These are phyloP conservation scores for Boloria euphrosyne DNA, from an alignment of 2,888 invertebrate species.

Conservation along the genomic window DNA sequence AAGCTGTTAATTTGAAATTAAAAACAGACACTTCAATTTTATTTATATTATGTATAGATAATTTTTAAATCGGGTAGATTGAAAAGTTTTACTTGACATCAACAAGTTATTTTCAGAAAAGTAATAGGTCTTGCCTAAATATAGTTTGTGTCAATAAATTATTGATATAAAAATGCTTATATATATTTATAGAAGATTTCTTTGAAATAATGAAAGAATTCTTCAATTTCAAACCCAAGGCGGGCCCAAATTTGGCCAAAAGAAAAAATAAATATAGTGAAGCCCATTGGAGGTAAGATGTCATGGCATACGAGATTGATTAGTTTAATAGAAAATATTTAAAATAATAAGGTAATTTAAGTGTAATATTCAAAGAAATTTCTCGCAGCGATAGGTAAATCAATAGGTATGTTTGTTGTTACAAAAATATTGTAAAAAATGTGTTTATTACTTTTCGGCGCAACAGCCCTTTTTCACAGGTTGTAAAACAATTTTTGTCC, in stretches of 20 bases:
- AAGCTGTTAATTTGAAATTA: too few relatives aligned
- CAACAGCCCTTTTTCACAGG: slow-evolving; percentile 4
- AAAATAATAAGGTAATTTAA: neutral
- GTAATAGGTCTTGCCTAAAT: neutral
- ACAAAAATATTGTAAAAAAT: neutral
- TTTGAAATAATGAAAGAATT: slow-evolving; percentile 26
- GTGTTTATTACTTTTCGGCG: slow-evolving; percentile 11
- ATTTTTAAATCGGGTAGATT: slow-evolving; percentile 5
- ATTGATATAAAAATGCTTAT: slow-evolving; percentile 3
- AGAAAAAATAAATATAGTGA: slow-evolving; percentile 33
- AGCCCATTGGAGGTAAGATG: slow-evolving; percentile 44
- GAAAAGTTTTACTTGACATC: slow-evolving; percentile 3
- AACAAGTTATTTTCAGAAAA: neutral
- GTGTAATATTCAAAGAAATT: neutral
- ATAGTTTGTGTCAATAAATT: neutral
- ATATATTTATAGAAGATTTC: neutral
- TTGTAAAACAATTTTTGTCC: neutral
- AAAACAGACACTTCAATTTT: too few relatives aligned
- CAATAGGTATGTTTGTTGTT: slow-evolving; percentile 7
- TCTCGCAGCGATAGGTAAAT: neutral
- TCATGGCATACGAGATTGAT: slow-evolving; percentile 39
- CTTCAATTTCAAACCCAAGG: slow-evolving; percentile 19
- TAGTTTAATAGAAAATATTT: neutral
- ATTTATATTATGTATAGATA: too few relatives aligned
- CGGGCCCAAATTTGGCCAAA: slow-evolving; percentile 18